These are phyloP conservation scores for Eucidaris tribuloides DNA, from an alignment of 35 echinoderm and acorn worm species.

Conservation along the genomic window DNA sequence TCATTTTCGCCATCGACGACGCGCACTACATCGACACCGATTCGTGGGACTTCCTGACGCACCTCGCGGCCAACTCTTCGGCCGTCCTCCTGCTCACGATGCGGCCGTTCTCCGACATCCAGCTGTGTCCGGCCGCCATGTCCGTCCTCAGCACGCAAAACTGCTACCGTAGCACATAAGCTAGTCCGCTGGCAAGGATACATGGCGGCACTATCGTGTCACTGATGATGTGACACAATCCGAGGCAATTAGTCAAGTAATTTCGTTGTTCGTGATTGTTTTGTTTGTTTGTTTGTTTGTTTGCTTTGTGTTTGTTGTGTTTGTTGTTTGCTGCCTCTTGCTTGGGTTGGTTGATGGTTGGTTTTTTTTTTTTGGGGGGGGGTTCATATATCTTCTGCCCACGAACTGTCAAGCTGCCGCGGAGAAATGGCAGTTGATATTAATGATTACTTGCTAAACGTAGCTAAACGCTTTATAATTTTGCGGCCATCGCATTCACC, in stretches of 20 bases:
- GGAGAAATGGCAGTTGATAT: too few species aligned
- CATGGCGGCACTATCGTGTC: conserved; percentile 89
- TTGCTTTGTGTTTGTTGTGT: too few species aligned
- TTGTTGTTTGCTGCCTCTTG: too few species aligned
- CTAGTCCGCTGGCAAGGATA: conserved; percentile 48
- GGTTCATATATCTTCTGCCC: too few species aligned
- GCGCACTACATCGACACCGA: conserved; percentile 90
- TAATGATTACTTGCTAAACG: too few species aligned
- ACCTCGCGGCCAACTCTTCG: conserved; percentile 68
- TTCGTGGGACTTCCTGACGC: conserved; percentile 89
- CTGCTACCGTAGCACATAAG: conserved; percentile 71
- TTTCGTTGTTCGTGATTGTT: too few species aligned
- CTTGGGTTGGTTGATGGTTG: too few species aligned
- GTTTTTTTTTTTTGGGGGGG: too few species aligned
- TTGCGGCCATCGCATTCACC: too few species aligned
- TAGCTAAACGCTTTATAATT: too few species aligned
- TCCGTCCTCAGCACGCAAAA: conserved; percentile 38
- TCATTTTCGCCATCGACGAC: conserved; percentile 91
- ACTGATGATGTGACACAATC: conserved; percentile 76
- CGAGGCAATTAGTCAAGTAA: conserved; percentile 82
- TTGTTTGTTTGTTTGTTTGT: too few species aligned
- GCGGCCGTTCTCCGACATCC: conserved; percentile 49
- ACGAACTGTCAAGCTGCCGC: too few species aligned
- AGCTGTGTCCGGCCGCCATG: conserved; percentile 47
- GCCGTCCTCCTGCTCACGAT: conserved; percentile 77